Conservation (phyloP, 2,797 vertebrate genomes). For the Argya squamiceps region DNA sequence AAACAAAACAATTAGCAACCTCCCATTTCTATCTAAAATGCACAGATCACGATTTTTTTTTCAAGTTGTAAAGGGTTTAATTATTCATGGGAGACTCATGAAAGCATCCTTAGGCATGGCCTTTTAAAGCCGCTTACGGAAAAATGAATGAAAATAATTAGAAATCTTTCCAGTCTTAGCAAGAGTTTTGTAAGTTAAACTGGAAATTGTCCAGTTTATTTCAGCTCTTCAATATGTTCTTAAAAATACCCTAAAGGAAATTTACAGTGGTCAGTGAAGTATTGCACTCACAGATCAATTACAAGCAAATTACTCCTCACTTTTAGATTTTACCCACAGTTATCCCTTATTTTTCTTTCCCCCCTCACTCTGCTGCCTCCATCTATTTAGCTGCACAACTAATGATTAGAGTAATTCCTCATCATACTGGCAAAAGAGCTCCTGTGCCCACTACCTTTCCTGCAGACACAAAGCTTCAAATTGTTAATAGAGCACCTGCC, state of each 20-base stretch:
- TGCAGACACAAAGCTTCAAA: background rate
- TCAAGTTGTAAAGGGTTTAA: background rate
- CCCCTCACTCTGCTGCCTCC: background rate
- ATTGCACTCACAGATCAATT: background rate
- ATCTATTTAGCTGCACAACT: background rate
- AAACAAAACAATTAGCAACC: background rate
- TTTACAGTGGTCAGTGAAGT: background rate
- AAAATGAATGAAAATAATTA: background rate
- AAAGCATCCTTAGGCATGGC: background rate
- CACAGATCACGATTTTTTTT: background rate
- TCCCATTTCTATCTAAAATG: background rate
- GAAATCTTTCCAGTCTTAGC: background rate
- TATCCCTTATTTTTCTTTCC: background rate
- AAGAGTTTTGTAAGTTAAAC: background rate
- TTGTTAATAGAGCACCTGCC: background rate
- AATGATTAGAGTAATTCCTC: background rate
- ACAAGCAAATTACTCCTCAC: background rate
- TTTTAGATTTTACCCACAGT: background rate
- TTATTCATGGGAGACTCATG: background rate
- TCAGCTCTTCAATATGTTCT: background rate
- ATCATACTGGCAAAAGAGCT: background rate
- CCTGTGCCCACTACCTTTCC: background rate
- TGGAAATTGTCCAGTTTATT: background rate
- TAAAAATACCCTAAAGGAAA: background rate
- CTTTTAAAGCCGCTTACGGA: background rate